These are phyloP conservation scores for Cyclina sinensis DNA, from an alignment of 1,140 invertebrate species.

Conservation along the genomic window DNA sequence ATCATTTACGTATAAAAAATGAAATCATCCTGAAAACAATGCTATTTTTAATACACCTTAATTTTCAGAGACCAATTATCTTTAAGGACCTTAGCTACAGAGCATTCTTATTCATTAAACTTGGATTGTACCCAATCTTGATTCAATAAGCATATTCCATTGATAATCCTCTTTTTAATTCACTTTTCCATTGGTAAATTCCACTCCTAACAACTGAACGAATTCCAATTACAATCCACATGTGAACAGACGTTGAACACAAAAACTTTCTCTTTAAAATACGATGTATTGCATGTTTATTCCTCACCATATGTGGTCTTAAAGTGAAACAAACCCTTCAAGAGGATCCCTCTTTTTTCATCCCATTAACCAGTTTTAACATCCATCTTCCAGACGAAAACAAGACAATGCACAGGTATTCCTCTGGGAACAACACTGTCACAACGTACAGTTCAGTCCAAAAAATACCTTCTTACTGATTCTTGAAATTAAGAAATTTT, in stretches of 20 bases:
- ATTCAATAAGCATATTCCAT: no score
- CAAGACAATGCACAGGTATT: slow-evolving; percentile 6
- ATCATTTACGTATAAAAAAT: no score
- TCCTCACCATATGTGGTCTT: not conserved
- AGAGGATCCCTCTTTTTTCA: not conserved
- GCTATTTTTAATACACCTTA: no score
- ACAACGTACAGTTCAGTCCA: not conserved
- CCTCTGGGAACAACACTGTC: not conserved
- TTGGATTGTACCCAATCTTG: no score
- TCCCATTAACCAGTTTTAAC: not conserved
- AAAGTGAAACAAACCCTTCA: not conserved
- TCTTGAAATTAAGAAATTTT: not conserved
- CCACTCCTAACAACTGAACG: no score
- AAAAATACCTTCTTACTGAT: not conserved
- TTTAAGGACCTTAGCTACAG: no score
- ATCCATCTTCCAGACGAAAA: slow-evolving; percentile 6
- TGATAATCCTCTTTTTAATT: no score
- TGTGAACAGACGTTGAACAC: not conserved
- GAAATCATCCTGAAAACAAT: no score
- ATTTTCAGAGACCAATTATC: no score
- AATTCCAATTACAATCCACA: no score
- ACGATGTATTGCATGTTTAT: not conserved
- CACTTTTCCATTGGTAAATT: not conserved
- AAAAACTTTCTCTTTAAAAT: not conserved
- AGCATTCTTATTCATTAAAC: no score